Evolutionary conservation across 2,113 vertebrate species (phyloP).

Genomic region (Furnarius figulus): DNA sequence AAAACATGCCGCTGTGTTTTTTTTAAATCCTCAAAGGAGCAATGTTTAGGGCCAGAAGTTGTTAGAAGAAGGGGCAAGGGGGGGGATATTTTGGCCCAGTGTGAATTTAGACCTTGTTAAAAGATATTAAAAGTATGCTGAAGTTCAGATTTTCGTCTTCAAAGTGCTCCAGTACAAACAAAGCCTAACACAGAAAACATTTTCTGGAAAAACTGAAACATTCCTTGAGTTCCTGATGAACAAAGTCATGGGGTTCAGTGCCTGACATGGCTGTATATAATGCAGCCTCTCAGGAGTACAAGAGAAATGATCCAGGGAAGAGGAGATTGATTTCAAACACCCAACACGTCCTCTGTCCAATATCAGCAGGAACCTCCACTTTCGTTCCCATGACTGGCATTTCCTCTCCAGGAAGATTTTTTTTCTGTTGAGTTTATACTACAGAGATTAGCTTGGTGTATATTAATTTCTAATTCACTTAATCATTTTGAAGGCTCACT

Average conservation of each 20-base stretch:
- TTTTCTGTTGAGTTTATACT: conserved; percentile 53
- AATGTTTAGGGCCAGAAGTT: background rate
- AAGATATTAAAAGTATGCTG: conserved; percentile 48
- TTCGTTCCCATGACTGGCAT: conserved; percentile 58
- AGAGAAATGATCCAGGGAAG: conserved; percentile 50
- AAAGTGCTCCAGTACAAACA: conserved; percentile 66
- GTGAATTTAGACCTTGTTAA: conserved; percentile 69
- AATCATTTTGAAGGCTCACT: conserved; percentile 67
- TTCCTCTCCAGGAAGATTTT: conserved; percentile 60
- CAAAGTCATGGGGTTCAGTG: conserved; percentile 27
- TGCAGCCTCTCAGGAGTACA: conserved; percentile 28
- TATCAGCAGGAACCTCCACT: conserved; percentile 45
- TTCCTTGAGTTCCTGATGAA: conserved; percentile 51
- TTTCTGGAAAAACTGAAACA: conserved; percentile 57
- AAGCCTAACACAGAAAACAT: conserved; percentile 57
- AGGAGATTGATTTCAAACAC: conserved; percentile 57
- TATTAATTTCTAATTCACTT: conserved; percentile 73
- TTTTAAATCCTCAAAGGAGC: conserved; percentile 61
- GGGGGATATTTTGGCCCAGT: background rate
- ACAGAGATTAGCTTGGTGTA: conserved; percentile 53
- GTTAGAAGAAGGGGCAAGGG: background rate
- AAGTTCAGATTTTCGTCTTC: conserved; percentile 60
- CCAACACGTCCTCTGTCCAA: conserved; percentile 38
- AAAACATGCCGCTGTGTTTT: conserved; percentile 47
- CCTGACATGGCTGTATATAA: conserved; percentile 31